phyloP scores from a whole-genome alignment of 2,888 invertebrate genomes.

The Epiblema foenella region DNA sequence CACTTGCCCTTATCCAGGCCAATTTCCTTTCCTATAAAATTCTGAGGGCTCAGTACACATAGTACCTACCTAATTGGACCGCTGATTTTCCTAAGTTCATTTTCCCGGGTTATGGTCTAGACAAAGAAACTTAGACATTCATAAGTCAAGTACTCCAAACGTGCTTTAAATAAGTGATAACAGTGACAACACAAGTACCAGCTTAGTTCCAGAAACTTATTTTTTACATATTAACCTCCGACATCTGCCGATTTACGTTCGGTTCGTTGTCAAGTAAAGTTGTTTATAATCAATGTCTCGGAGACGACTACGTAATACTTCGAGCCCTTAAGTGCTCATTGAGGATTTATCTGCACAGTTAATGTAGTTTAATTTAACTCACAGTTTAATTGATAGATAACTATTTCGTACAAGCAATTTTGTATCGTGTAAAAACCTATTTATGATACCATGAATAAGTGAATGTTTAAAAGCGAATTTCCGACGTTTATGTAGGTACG shows the following conservation, averaged over 20 bases:
- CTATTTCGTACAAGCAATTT: slow-evolving; percentile 10
- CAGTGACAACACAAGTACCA: too few species aligned
- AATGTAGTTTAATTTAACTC: slow-evolving; percentile 28
- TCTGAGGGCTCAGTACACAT: slow-evolving; percentile 16
- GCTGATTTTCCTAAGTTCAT: slow-evolving; percentile 20
- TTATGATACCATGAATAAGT: not conserved
- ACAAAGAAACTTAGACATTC: not conserved
- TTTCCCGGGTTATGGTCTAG: too few species aligned
- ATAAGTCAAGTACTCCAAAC: not conserved
- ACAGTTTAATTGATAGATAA: too few species aligned
- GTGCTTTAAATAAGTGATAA: not conserved
- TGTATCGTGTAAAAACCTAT: not conserved
- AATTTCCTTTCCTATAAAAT: slow-evolving; percentile 34
- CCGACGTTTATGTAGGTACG: slow-evolving; percentile 23
- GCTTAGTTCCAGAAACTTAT: not conserved
- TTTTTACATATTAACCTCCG: not conserved
- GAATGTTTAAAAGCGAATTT: slow-evolving; percentile 4
- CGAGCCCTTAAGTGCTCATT: slow-evolving; percentile 18
- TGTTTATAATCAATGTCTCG: slow-evolving; percentile 20
- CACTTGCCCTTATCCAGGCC: slow-evolving; percentile 34
- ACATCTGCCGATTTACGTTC: not conserved
- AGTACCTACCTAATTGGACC: slow-evolving; percentile 29
- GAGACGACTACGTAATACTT: not conserved
- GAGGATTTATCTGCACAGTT: slow-evolving; percentile 6
- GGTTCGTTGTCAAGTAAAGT: slow-evolving; percentile 7